phyloP scores from a whole-genome alignment of 2,113 vertebrate genomes.

The Turdus rufiventris region DNA sequence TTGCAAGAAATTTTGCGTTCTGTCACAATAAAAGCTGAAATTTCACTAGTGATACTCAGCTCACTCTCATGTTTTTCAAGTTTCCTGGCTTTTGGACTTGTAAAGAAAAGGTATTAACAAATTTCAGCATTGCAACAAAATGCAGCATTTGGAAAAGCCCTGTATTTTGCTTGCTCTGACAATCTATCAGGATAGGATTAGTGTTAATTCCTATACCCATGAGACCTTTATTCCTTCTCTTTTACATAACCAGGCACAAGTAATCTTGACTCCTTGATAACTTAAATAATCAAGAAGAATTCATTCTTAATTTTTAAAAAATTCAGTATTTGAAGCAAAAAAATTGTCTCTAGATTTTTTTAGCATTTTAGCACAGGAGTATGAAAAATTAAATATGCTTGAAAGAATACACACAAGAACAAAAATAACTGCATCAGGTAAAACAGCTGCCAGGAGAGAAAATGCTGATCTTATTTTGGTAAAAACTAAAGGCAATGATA shows the following conservation, averaged over 20 bases:
- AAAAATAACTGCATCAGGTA: not conserved
- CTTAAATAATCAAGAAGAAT: not conserved
- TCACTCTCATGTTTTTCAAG: conserved; percentile 6
- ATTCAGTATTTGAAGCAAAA: not conserved
- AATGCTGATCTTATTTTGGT: not conserved
- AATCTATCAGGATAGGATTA: conserved; percentile 29
- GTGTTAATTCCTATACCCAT: not conserved
- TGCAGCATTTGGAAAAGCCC: not conserved
- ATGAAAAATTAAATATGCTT: not conserved
- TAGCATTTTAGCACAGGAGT: not conserved
- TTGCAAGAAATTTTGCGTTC: not conserved
- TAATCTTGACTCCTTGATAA: not conserved
- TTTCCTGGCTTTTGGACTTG: not conserved
- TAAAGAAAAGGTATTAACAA: not conserved
- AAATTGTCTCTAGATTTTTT: not conserved
- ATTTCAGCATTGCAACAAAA: not conserved
- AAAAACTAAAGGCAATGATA: not conserved
- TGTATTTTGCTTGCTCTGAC: conserved; percentile 1
- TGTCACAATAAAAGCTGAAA: not conserved
- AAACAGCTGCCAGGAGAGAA: not conserved
- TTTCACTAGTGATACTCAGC: not conserved
- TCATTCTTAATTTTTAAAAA: not conserved
- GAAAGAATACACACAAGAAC: not conserved
- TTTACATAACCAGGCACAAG: conserved; percentile 16
- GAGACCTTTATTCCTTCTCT: not conserved